Evolutionary conservation across 2,797 vertebrate genomes (phyloP).

Genomic region (Bucorvus abyssinicus): DNA sequence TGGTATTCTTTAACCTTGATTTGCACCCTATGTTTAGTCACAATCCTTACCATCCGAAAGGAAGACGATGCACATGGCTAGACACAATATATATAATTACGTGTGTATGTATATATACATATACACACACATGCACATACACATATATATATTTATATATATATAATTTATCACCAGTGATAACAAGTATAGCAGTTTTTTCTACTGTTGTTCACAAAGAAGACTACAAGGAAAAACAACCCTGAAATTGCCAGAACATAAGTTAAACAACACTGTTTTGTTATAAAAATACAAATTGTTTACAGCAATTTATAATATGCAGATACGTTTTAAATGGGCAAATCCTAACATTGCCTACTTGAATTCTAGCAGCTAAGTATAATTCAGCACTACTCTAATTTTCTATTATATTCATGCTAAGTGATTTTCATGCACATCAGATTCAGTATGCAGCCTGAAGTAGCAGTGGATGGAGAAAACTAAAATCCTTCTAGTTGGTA

Average conservation of each 20-base stretch:
- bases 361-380: constrained; percentile 38
- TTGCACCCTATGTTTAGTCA: not conserved
- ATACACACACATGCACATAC: not conserved
- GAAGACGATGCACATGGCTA: not conserved
- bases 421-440: constrained; percentile 60
- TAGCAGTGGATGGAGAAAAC: constrained; percentile 22
- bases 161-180: not conserved
- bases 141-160: not conserved
- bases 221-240: constrained; percentile 30
- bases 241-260: constrained; percentile 36
- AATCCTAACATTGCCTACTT: constrained; percentile 35
- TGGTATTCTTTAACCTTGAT: not conserved
- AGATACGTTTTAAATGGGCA: constrained; percentile 27
- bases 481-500: constrained; percentile 36
- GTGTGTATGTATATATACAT: not conserved
- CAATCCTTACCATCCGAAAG: not conserved
- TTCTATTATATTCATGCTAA: constrained; percentile 61
- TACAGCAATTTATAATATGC: constrained; percentile 37
- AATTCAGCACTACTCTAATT: constrained; percentile 50
- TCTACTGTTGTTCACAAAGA: constrained; percentile 11
- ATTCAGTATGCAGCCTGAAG: constrained; percentile 30
- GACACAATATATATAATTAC: not conserved
- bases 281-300: constrained; percentile 56
- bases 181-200: not conserved
- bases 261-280: constrained; percentile 47